phyloP scores from a whole-genome alignment of 2,113 vertebrate species.

The Felis catus region F.catus_Fca126_mat1.0 CM031412.1:51540501-51541000 shows the following conservation, averaged over 20 bases:
- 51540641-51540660: neutral
- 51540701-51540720: neutral
- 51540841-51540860: neutral
- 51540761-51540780: neutral
- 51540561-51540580: neutral
- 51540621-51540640: neutral
- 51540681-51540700: neutral
- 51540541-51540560: neutral
- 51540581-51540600: constrained; percentile 31
- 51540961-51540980: neutral
- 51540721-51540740: neutral
- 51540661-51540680: neutral
- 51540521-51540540: neutral
- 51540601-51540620: neutral
- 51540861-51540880: neutral
- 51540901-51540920: neutral
- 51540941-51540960: neutral
- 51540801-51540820: neutral
- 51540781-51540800: neutral
- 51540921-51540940: neutral
- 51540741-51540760: neutral
- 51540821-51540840: neutral
- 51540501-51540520: neutral
- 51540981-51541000: neutral
- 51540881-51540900: neutral